phyloP scores from a whole-genome alignment of 2,888 invertebrate species.

The Pantelozetes paolii region DNA sequence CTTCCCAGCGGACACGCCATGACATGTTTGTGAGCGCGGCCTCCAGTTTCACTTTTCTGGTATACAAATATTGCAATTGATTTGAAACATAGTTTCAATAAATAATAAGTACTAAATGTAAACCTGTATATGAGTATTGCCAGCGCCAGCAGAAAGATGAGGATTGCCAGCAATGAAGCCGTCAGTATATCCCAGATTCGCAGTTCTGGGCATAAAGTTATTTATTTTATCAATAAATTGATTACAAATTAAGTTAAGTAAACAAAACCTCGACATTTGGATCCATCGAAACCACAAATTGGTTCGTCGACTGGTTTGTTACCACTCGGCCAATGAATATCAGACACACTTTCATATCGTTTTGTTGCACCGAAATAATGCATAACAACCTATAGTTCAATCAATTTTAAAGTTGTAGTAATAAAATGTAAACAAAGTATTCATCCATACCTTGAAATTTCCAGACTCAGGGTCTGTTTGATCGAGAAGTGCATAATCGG shows the following conservation, averaged over 20 bases:
- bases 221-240: not conserved
- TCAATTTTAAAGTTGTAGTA: not conserved
- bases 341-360: slow-evolving; percentile 41
- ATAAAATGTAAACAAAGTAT: too few species aligned
- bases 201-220: slow-evolving; percentile 32
- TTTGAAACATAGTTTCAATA: not conserved
- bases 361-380: slow-evolving; percentile 46
- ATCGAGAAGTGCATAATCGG: slow-evolving; percentile 47
- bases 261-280: slow-evolving; percentile 19
- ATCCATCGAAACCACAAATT: slow-evolving; percentile 75
- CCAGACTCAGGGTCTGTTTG: slow-evolving; percentile 46
- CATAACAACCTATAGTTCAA: slow-evolving; percentile 44
- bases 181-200: slow-evolving; percentile 40
- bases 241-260: not conserved
- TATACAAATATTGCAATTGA: too few species aligned
- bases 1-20: slow-evolving; percentile 50
- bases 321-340: slow-evolving; percentile 73
- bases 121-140: slow-evolving; percentile 45
- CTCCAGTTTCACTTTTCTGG: slow-evolving; percentile 49
- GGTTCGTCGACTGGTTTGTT: slow-evolving; percentile 85
- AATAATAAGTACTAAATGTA: too few species aligned
- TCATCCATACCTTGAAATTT: slow-evolving; percentile 44
- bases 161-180: slow-evolving; percentile 38
- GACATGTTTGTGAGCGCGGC: slow-evolving; percentile 50
- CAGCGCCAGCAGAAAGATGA: slow-evolving; percentile 41